Evolutionary conservation across 2,113 vertebrate species (phyloP).

Genomic region (Smithornis capensis): DNA sequence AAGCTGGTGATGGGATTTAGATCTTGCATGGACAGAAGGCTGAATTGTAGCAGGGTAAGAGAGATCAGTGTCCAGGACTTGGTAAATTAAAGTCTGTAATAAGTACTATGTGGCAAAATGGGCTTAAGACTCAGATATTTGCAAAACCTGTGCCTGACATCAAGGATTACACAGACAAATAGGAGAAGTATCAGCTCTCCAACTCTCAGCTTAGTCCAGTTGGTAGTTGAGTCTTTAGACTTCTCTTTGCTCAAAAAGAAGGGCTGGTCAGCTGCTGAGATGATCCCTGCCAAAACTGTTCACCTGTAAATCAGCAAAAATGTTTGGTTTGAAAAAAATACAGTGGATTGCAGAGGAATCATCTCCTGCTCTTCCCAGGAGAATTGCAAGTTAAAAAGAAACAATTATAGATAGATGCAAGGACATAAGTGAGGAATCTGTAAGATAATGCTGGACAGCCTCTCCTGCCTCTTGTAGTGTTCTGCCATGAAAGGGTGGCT

Average conservation of each 20-base stretch:
- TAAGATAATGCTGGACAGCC: neutral
- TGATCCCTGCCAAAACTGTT: neutral
- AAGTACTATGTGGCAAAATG: neutral
- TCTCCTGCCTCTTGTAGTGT: neutral
- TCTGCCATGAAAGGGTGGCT: neutral
- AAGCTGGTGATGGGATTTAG: neutral
- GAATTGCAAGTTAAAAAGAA: neutral
- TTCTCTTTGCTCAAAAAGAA: neutral
- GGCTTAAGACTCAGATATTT: neutral
- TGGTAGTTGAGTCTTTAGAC: neutral
- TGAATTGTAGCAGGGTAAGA: neutral
- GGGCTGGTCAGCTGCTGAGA: neutral
- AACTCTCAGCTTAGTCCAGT: neutral
- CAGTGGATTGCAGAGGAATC: no score
- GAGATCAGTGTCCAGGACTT: neutral
- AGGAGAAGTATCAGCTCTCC: neutral
- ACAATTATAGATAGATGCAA: neutral
- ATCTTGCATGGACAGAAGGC: neutral
- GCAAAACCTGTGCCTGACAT: neutral
- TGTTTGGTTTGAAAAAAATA: no score
- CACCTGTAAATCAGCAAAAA: no score
- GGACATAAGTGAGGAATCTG: neutral
- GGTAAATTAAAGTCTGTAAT: neutral
- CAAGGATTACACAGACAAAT: neutral
- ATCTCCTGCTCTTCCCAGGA: neutral